A percentile compares a stretch with the other conserved stretches of the same genome.
phyloP scores from a whole-genome alignment of 2,888 invertebrate genomes.

The Lasioglossum oenotherae region DNA sequence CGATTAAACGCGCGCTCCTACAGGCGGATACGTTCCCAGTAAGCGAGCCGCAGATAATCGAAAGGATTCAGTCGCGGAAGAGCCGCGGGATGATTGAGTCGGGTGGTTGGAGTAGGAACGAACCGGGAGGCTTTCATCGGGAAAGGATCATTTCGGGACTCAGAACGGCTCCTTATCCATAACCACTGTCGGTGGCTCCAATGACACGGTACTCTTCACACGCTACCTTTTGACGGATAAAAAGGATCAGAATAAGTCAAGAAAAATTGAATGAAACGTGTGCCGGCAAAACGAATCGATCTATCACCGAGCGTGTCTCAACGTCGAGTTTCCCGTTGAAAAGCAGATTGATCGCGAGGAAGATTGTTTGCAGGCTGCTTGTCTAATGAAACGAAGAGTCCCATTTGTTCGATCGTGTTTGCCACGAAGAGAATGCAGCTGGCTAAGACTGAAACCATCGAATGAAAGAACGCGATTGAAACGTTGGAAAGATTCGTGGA shows the following conservation, averaged over 20 bases:
- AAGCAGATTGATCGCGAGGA: not conserved
- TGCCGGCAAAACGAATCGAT: not conserved
- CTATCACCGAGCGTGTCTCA: not conserved
- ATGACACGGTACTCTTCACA: not conserved
- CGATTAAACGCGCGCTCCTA: slow-evolving; percentile 2
- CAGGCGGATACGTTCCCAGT: not conserved
- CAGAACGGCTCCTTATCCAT: not conserved
- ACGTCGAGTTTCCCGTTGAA: not conserved
- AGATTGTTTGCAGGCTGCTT: not conserved
- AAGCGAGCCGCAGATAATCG: not conserved
- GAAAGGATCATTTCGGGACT: not conserved
- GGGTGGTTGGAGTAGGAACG: not conserved
- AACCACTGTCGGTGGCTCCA: not conserved
- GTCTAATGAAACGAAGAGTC: not conserved
- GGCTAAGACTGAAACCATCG: not conserved
- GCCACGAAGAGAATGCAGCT: not conserved
- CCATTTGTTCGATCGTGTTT: not conserved
- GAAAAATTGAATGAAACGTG: not conserved
- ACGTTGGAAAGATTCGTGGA: not conserved
- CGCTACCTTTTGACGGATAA: not conserved
- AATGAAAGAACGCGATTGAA: not conserved
- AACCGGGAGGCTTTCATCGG: not conserved
- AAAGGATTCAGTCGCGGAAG: slow-evolving; percentile 28
- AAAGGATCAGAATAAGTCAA: not conserved
- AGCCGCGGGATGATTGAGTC: slow-evolving; percentile 18